phyloP scores from a whole-genome alignment of 2,797 vertebrate genomes.

The Poeciliopsis paucimaculata region DNA sequence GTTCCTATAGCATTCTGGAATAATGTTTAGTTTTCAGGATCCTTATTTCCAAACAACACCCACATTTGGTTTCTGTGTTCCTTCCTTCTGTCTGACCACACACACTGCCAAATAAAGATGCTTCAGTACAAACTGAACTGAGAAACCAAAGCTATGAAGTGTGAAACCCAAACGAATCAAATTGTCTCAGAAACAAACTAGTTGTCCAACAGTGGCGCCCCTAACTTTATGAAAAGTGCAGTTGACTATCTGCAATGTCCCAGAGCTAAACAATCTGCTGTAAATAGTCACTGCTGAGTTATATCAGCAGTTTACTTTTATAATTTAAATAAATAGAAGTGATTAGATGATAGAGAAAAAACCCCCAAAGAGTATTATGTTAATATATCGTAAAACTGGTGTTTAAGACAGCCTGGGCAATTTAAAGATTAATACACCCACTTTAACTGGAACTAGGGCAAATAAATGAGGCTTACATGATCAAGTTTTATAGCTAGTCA shows the following conservation, averaged over 20 bases:
- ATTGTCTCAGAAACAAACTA: background rate
- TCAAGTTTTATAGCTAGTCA: too few relatives aligned
- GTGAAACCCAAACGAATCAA: background rate
- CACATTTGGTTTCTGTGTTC: background rate
- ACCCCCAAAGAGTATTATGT: too few relatives aligned
- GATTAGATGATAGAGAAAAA: background rate
- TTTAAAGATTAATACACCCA: background rate
- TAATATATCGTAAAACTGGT: background rate
- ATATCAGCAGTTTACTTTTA: background rate
- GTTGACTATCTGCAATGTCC: background rate
- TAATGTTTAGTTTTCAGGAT: background rate
- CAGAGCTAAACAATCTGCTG: background rate
- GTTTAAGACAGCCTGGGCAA: background rate
- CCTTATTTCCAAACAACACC: background rate
- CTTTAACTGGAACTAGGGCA: background rate
- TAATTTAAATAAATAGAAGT: background rate
- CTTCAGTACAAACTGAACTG: background rate
- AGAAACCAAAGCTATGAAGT: background rate
- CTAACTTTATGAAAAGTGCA: background rate
- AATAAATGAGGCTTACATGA: background rate
- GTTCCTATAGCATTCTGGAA: background rate
- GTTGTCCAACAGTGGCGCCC: background rate
- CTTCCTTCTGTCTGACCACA: background rate
- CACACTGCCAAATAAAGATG: background rate
- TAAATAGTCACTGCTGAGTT: background rate